phyloP scores from a whole-genome alignment of 37 sponge, comb jelly and placozoan genomes.

The Cliona cf. orientalis region DNA sequence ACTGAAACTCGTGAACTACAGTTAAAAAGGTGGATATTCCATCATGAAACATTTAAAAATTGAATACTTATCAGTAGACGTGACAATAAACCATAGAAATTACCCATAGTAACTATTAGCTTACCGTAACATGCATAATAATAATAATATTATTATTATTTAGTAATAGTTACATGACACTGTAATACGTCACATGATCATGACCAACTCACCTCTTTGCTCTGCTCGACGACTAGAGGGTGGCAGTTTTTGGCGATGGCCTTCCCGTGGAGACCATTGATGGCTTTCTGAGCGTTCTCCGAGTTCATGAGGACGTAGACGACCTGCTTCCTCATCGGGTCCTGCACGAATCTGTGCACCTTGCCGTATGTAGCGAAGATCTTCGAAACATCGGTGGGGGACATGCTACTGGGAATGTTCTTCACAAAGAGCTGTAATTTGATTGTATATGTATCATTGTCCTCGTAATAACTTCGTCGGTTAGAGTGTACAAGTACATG shows the following conservation, averaged over 20 bases:
- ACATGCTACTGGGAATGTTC: background rate
- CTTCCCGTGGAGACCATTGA: background rate
- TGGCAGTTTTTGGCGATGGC: conserved; percentile 6
- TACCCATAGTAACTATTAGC: too few species aligned
- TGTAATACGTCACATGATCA: background rate
- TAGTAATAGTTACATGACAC: background rate
- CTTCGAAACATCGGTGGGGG: background rate
- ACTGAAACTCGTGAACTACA: too few species aligned
- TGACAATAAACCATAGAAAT: too few species aligned
- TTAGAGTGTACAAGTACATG: too few species aligned
- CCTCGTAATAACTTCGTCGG: too few species aligned
- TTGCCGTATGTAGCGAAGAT: conserved; percentile 7
- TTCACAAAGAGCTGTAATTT: conserved; percentile 21
- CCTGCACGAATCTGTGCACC: background rate
- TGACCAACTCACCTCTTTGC: background rate
- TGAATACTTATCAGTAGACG: too few species aligned
- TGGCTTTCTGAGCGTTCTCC: background rate
- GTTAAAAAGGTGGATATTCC: too few species aligned
- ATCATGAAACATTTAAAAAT: too few species aligned
- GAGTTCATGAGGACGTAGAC: conserved; percentile 1
- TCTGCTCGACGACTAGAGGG: conserved; percentile 5
- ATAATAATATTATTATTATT: too few species aligned
- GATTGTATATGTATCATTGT: too few species aligned
- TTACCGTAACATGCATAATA: too few species aligned
- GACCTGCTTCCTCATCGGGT: conserved; percentile 2